A percentile compares a stretch with the other conserved stretches of the same genome.
phyloP scores from a whole-genome alignment of 2,113 vertebrate genomes.

The Cavia porcellus region DNA sequence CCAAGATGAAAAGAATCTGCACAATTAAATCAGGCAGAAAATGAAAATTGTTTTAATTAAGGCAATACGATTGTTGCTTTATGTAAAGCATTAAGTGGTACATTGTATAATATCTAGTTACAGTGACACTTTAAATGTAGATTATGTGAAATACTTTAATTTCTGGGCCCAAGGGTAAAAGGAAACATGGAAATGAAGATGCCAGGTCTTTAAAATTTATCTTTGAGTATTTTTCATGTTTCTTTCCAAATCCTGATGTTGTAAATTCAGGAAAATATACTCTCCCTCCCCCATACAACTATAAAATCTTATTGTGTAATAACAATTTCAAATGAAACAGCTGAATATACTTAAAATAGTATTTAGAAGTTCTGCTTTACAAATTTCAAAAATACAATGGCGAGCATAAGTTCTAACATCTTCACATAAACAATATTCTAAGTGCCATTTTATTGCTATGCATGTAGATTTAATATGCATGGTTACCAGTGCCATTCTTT shows the following conservation, averaged over 20 bases:
- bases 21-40: conserved; percentile 76
- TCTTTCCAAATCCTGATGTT: conserved; percentile 64
- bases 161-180: not conserved
- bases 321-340: conserved; percentile 80
- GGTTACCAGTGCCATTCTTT: conserved; percentile 52
- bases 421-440: conserved; percentile 80
- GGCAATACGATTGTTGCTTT: conserved; percentile 60
- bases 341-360: conserved; percentile 81
- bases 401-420: conserved; percentile 80
- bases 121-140: not conserved
- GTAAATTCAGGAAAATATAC: conserved; percentile 70
- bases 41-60: conserved; percentile 75
- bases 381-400: conserved; percentile 81
- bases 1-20: conserved; percentile 75
- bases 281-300: not conserved
- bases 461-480: conserved; percentile 80
- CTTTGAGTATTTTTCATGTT: conserved; percentile 56
- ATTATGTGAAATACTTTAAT: conserved; percentile 40
- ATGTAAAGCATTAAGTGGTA: conserved; percentile 68
- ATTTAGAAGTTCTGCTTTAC: conserved; percentile 82
- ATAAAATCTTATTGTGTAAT: conserved; percentile 74
- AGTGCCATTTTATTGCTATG: conserved; percentile 74
- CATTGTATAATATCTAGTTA: conserved; percentile 20
- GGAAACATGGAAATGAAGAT: conserved; percentile 53
- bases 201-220: conserved; percentile 47